These are phyloP conservation scores for Halesus radiatus DNA, from an alignment of 1,140 invertebrate genomes.

Conservation along the genomic window DNA sequence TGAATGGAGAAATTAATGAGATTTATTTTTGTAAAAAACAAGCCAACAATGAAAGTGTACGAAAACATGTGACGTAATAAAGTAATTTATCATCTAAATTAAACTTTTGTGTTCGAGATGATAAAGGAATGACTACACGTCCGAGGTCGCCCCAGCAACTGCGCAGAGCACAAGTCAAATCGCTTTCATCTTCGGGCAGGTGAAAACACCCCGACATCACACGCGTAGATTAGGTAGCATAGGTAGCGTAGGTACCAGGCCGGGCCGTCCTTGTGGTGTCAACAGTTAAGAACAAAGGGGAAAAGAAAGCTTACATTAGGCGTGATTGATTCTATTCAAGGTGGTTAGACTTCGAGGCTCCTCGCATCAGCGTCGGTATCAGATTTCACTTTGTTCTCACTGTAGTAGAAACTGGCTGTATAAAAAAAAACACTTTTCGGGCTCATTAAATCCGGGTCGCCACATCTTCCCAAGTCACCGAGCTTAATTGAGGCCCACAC, in stretches of 20 bases:
- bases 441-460: constrained; percentile 36
- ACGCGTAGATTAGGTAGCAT: neutral
- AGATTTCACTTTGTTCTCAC: constrained; percentile 34
- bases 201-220: constrained; percentile 22
- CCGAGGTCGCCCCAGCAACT: neutral
- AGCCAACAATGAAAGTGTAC: neutral
- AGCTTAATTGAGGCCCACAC: neutral
- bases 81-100: constrained; percentile 32
- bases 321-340: constrained; percentile 44
- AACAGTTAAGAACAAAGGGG: constrained; percentile 37
- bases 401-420: constrained; percentile 18
- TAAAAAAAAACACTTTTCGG: constrained; percentile 20
- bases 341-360: constrained; percentile 17
- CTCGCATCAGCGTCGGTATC: constrained; percentile 21
- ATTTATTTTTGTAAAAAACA: no score
- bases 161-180: neutral
- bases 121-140: constrained; percentile 35
- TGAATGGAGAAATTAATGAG: no score
- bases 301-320: constrained; percentile 42
- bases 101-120: constrained; percentile 31
- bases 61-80: constrained; percentile 19
- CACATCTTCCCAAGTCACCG: neutral
- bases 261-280: constrained; percentile 39
- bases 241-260: neutral
- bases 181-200: constrained; percentile 33